Evolutionary conservation across 2,888 invertebrate genomes (phyloP), one percentile per base, ranked within the genome.

Genomic region (Platycheirus rosarum): DNA sequence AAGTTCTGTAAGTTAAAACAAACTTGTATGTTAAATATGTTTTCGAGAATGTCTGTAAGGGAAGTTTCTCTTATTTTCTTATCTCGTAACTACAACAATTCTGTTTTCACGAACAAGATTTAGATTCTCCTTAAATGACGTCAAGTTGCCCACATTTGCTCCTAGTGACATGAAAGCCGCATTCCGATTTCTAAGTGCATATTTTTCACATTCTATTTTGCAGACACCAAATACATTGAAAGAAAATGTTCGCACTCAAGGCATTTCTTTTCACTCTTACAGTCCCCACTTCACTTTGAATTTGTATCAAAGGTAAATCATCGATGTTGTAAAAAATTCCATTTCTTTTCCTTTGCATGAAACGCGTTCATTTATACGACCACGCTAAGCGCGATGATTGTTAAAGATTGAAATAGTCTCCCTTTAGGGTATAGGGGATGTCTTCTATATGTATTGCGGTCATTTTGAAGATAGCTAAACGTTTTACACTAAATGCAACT

Each of bases 381-480:
- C 40, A 16, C 53, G 23, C n/a, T n/a, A n/a, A n/a, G n/a, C 44
- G 55, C 16, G 11, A 11, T 13, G 7, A 35, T 5, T 11, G 9
- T 6, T 18, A n/a, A 53, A 14, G 23, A 49, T 48, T 46, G 53
- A 7, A 40, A 60, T 42, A 75, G 51, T 20, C 53, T 57, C 68
- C 66, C 74, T 35, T 26, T 63, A n/a, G n/a, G n/a, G n/a, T n/a
- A n/a, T 35, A 4, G 62, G 42, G 68, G 55, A 69, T 70, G 65
- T 57, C 42, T 55, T 69, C 66, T 46, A n/a, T n/a, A 40, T 65
- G 77, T 77, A 84, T 82, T 80, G 80, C 48, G 62, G 65, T 69
- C 80, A 84, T 80, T 80, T 69, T 37, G 77, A 80, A 79, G 75
- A 79, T 80, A 80, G 84, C 71, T 68, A 57, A 40, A 49, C 14